phyloP scores from a whole-genome alignment of 2,888 invertebrate genomes.

The Tetanocera ferruginea region DNA sequence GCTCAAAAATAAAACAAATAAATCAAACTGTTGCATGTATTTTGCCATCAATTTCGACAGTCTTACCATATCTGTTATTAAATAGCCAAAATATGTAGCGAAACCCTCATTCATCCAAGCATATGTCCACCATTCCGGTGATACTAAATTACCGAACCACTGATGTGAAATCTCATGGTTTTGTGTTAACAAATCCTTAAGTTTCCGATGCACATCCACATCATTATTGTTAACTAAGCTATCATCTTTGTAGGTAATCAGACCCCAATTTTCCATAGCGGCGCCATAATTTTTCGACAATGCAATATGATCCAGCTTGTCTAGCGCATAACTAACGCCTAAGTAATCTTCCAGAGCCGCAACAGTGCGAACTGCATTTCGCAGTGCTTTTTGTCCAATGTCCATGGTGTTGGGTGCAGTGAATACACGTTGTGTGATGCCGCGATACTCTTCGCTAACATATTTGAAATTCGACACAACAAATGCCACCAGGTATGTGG shows the following conservation, averaged over 20 bases:
- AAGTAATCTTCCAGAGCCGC: conserved; percentile 76
- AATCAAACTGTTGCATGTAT: background rate
- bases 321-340: conserved; percentile 79
- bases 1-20: background rate
- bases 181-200: conserved; percentile 70
- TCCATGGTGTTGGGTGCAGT: conserved; percentile 54
- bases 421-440: conserved; percentile 65
- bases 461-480: conserved; percentile 76
- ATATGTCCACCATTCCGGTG: conserved; percentile 80
- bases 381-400: conserved; percentile 57
- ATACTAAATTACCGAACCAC: conserved; percentile 86
- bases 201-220: conserved; percentile 67
- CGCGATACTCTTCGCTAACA: conserved; percentile 64
- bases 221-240: conserved; percentile 61
- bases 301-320: conserved; percentile 89
- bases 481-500: conserved; percentile 87
- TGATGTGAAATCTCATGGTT: conserved; percentile 78
- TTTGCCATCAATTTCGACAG: background rate
- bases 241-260: conserved; percentile 76
- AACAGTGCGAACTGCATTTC: conserved; percentile 59
- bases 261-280: conserved; percentile 97
- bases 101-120: conserved; percentile 84
- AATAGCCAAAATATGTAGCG: conserved; percentile 70
- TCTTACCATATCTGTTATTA: conserved; percentile 62
- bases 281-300: conserved; percentile 86